A percentile compares a stretch with the other conserved stretches of the same genome.
Conservation (phyloP, 2,113 vertebrate genomes). For the Lepidothrix coronata region DNA sequence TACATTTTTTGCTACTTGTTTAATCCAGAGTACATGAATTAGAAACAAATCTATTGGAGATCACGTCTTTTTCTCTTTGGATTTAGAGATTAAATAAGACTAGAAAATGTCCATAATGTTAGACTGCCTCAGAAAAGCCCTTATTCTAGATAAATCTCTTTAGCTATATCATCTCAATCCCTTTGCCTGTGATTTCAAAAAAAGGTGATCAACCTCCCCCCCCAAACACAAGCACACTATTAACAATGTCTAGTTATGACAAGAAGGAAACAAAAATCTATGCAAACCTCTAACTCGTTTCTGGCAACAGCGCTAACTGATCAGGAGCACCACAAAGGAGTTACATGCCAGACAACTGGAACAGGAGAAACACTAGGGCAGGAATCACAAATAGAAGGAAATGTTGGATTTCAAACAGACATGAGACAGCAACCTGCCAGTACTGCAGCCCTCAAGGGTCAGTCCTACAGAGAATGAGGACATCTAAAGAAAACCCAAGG, state of each 20-base stretch:
- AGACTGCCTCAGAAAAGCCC: background rate
- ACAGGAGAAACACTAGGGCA: conserved; percentile 58
- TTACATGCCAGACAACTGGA: conserved; percentile 28
- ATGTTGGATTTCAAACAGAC: conserved; percentile 50
- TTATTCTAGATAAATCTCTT: background rate
- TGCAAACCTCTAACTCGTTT: background rate
- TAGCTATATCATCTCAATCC: background rate
- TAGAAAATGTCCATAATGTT: background rate
- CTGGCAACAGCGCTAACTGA: background rate
- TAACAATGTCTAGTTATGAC: background rate
- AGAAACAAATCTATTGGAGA: background rate
- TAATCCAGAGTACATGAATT: background rate
- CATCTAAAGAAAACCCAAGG: conserved; percentile 64
- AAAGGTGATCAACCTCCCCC: background rate
- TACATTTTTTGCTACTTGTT: background rate
- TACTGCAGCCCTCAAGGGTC: conserved; percentile 47
- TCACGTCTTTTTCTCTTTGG: background rate
- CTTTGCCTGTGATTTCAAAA: background rate
- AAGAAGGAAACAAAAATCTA: background rate
- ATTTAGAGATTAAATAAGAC: background rate
- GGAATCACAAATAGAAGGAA: conserved; percentile 61
- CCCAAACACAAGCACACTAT: background rate
- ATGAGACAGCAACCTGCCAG: conserved; percentile 46
- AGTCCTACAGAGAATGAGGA: conserved; percentile 50
- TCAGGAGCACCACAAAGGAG: conserved; percentile 41